Percentiles rank a stretch among this genome's conserved stretches.
Conservation (phyloP, 30 jellyfish, hydroid and myxozoan genomes). For the Nemopilema nomurai region DNA sequence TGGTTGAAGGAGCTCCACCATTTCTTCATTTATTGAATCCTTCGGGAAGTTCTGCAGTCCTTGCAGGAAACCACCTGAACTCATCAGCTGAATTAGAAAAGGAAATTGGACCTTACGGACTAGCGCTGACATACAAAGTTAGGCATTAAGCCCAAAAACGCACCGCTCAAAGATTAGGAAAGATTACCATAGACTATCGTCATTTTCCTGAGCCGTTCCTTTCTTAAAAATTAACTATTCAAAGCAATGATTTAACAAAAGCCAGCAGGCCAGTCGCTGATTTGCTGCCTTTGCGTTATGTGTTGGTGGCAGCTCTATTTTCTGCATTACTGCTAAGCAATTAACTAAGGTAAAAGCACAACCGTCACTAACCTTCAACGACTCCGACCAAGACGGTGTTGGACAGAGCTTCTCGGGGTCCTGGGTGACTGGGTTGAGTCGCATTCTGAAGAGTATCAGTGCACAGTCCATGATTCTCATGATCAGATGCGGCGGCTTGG, state of each 20-base stretch:
- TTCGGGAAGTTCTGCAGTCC: conserved; percentile 83
- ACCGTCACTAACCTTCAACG: conserved; percentile 69
- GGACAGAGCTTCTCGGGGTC: conserved; percentile 89
- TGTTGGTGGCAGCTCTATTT: no score
- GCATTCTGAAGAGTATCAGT: conserved; percentile 66
- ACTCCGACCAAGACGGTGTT: conserved; percentile 94
- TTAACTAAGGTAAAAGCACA: background rate
- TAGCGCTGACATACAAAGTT: no score
- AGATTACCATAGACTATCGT: no score
- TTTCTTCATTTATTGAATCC: conserved; percentile 94
- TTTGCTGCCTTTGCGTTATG: no score
- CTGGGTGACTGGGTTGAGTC: conserved; percentile 49
- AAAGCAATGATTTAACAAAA: no score
- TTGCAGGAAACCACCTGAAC: conserved; percentile 89
- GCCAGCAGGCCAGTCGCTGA: no score
- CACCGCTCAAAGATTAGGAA: no score
- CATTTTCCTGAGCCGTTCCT: no score
- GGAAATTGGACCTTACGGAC: no score
- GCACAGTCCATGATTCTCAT: conserved; percentile 98
- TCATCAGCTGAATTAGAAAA: conserved; percentile 94
- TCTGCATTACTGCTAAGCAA: background rate
- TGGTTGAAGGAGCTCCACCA: conserved; percentile 91
- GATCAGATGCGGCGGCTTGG: conserved; percentile 97
- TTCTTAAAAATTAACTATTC: no score
- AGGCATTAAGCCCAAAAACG: no score